These are phyloP conservation scores for Mastigias papua DNA, from an alignment of 30 jellyfish, hydroid and myxozoan genomes.

Conservation along the genomic window DNA sequence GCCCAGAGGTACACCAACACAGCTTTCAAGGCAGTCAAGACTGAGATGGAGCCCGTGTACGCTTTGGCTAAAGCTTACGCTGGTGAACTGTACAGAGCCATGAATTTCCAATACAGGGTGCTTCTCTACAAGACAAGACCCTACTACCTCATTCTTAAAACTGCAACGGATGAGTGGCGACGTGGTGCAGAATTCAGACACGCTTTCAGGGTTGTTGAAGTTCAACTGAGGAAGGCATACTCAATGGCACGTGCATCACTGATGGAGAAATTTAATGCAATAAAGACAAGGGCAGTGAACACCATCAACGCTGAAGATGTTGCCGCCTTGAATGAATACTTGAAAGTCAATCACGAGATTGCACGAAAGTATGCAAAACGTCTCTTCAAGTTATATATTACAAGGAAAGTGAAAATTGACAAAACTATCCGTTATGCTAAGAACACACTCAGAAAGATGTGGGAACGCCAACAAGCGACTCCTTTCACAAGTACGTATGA, in stretches of 20 bases:
- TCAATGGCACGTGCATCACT: slow-evolving; percentile 7
- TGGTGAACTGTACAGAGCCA: neutral
- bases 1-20: slow-evolving; percentile 49
- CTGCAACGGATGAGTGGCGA: slow-evolving; percentile 62
- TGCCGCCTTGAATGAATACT: slow-evolving; percentile 46
- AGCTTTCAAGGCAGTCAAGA: slow-evolving; percentile 36
- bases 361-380: slow-evolving; percentile 71
- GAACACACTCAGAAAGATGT: slow-evolving; percentile 31
- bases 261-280: slow-evolving; percentile 30
- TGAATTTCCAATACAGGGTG: slow-evolving; percentile 20
- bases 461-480: slow-evolving; percentile 30
- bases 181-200: slow-evolving; percentile 78
- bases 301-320: slow-evolving; percentile 56
- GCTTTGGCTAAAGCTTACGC: slow-evolving; percentile 37
- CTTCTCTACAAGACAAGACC: slow-evolving; percentile 59
- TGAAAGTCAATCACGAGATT: slow-evolving; percentile 46
- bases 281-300: slow-evolving; percentile 12
- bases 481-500: slow-evolving; percentile 68
- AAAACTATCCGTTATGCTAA: slow-evolving; percentile 33
- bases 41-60: slow-evolving; percentile 48
- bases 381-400: slow-evolving; percentile 37
- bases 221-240: slow-evolving; percentile 74
- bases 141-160: slow-evolving; percentile 65
- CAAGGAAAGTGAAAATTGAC: slow-evolving; percentile 53
- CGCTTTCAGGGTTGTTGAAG: slow-evolving; percentile 75